These are phyloP conservation scores for Adela reaumurella DNA, from an alignment of 2,888 invertebrate species.

Conservation along the genomic window DNA sequence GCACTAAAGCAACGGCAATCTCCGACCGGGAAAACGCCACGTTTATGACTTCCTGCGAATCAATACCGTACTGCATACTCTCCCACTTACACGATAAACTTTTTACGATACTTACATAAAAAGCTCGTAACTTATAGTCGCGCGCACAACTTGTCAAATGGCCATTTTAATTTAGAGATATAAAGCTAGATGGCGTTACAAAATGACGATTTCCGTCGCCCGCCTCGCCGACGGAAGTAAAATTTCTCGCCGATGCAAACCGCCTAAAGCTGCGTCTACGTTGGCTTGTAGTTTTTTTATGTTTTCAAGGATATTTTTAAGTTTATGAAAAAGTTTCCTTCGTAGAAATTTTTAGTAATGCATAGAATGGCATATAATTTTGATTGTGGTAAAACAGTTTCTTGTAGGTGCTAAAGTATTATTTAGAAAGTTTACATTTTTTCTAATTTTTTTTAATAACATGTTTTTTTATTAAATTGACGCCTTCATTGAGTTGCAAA, in stretches of 20 bases:
- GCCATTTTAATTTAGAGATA: constrained; percentile 1
- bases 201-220: constrained; percentile 1
- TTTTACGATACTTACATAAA: not conserved
- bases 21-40: not conserved
- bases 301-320: too few relatives aligned
- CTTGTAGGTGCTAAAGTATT: too few relatives aligned
- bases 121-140: constrained; percentile 1
- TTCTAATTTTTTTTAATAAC: too few relatives aligned
- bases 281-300: too few relatives aligned
- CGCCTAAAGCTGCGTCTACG: not conserved
- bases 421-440: too few relatives aligned
- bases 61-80: not conserved
- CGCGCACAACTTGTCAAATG: not conserved
- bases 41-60: not conserved
- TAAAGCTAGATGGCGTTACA: constrained; percentile 1
- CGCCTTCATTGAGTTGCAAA: too few relatives aligned
- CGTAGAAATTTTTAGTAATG: too few relatives aligned
- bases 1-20: not conserved
- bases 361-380: too few relatives aligned
- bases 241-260: not conserved
- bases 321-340: too few relatives aligned
- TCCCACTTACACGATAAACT: not conserved
- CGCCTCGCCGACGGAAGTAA: not conserved
- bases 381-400: too few relatives aligned
- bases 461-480: too few relatives aligned